Evolutionary conservation across 23 tunicate species (phyloP), one percentile per base, ranked within the genome.

Genomic region (Ciona savignyi): DNA sequence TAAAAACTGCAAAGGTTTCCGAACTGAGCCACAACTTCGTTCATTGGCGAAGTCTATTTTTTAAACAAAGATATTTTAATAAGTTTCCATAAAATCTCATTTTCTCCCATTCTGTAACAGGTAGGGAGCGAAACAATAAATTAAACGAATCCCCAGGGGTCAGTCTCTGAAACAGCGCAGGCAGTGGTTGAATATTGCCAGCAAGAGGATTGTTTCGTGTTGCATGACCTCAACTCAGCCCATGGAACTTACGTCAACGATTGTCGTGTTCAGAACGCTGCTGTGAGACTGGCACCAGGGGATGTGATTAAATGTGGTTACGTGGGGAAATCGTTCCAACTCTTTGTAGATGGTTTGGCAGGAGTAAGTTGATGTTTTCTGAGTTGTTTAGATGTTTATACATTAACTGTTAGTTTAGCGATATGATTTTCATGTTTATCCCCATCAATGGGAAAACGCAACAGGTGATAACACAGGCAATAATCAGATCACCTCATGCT

Each of bases 161-260:
- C 56, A 6, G 15, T 42, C 9, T 42, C 79, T 34, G 87, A 81
- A 32, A 31, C 61, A 24, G 69, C 73, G 27, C 96, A 88, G 67
- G 96, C 96, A 9, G 84, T 88, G 3, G 34, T 88, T 0, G 84
- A 88, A 77, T 88, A 71, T 61, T 77, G 75, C 33, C 74, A 20
- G 0, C 73, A 73, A 24, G 86, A 88, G 82, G 76, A 81, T 28
- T 73, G 96, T 62, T 88, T 67, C 72, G 80, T 88, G 24, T 29
- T 88, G 27, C 79, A 85, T 60, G 96, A 88, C 67, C 76, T 88
- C 11, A 88, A 88, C 74, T 70, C 87, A 25, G 70, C 79, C 3
- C 77, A 73, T 67, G 96, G 96, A 0, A 88, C 87, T 48, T 88
- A 88, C 67, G 87, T 88, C 15, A 88, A 88, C 65, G 86, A 88